Evolutionary conservation across 2,113 vertebrate species (phyloP).

Genomic region (Xiphias gladius): DNA sequence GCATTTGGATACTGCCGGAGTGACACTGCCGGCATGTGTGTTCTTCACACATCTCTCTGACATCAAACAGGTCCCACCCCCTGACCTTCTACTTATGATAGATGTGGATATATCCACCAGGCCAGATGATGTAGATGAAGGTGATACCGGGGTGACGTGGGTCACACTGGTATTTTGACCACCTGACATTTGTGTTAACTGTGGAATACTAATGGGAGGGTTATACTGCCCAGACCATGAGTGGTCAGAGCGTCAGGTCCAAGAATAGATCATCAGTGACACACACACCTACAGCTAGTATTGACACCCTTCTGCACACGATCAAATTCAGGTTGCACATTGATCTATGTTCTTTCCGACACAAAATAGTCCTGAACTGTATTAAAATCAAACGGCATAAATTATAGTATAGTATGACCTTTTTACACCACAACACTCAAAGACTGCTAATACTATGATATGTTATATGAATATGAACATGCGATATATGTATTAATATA

Average conservation of each 20-base stretch:
- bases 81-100: conserved; percentile 56
- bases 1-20: conserved; percentile 41
- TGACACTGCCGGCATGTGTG: not conserved
- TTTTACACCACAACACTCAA: not conserved
- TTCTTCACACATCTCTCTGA: conserved; percentile 40
- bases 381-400: too few relatives aligned
- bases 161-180: conserved; percentile 39
- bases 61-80: conserved; percentile 37
- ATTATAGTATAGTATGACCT: too few relatives aligned
- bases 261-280: conserved; percentile 30
- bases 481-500: too few relatives aligned
- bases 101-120: conserved; percentile 36
- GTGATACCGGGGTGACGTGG: conserved; percentile 30
- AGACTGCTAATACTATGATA: not conserved
- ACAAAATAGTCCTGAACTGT: not conserved
- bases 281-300: not conserved
- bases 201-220: conserved; percentile 44
- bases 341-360: too few relatives aligned
- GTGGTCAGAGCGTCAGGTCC: conserved; percentile 34
- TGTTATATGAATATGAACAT: not conserved
- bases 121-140: conserved; percentile 52
- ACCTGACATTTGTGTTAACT: conserved; percentile 42
- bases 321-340: not conserved
- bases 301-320: not conserved
- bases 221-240: conserved; percentile 15